A percentile compares a stretch with the other conserved stretches of the same genome.
Evolutionary conservation across 2,113 vertebrate genomes (phyloP).

Genomic region (Tragelaphus strepsiceros): DNA sequence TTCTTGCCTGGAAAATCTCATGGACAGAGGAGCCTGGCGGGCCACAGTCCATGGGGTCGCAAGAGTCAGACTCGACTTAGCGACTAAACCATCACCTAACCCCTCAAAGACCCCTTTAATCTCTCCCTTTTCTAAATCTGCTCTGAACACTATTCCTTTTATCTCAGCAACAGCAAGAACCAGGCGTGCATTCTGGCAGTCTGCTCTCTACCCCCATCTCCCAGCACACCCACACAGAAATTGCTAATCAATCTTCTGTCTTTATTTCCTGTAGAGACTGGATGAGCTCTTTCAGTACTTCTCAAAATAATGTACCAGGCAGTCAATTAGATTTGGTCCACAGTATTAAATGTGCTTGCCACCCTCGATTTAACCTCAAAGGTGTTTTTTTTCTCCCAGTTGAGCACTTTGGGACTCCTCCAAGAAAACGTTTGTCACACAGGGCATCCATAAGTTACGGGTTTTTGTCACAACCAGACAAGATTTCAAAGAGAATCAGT

Average conservation of each 20-base stretch:
- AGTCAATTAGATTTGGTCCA: conserved; percentile 12
- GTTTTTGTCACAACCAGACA: not conserved
- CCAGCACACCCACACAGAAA: not conserved
- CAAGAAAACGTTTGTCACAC: not conserved
- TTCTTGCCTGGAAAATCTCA: not conserved
- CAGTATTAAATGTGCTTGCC: not conserved
- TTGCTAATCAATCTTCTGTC: not conserved
- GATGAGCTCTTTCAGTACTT: not conserved
- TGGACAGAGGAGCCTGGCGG: not conserved
- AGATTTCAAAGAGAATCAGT: not conserved
- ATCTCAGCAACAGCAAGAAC: not conserved
- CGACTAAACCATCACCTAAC: not conserved
- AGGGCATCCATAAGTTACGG: not conserved
- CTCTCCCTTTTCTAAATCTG: not conserved
- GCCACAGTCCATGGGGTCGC: not conserved
- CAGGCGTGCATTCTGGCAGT: not conserved
- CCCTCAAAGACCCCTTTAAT: not conserved
- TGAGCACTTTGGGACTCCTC: not conserved
- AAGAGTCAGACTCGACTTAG: not conserved
- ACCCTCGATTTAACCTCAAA: not conserved
- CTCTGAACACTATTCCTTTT: not conserved
- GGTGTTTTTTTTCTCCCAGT: not conserved
- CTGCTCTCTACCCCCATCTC: not conserved
- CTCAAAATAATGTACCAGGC: not conserved
- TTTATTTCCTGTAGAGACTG: not conserved